Conservation (phyloP, 1,140 invertebrate species). For the Drosophila jambulina region DNA sequence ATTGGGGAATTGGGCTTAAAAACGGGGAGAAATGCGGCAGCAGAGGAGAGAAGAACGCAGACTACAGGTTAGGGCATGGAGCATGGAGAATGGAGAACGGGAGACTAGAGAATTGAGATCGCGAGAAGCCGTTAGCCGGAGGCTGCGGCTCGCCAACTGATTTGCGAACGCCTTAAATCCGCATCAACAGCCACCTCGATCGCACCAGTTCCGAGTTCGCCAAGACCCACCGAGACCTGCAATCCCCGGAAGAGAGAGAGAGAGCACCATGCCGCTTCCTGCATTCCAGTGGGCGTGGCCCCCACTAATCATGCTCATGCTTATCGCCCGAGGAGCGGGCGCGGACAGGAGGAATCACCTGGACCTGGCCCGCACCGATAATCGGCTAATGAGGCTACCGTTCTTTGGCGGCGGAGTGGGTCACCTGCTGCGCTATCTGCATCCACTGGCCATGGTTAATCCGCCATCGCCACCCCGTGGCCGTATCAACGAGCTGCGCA, state of each 20-base stretch:
- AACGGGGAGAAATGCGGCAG: not conserved
- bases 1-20: conserved; percentile 45
- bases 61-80: not conserved
- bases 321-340: not conserved
- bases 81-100: conserved; percentile 6
- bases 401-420: conserved; percentile 76
- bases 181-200: conserved; percentile 24
- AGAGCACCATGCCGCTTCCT: conserved; percentile 1
- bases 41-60: not conserved
- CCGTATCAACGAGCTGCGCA: conserved; percentile 66
- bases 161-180: conserved; percentile 31
- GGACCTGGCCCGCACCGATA: conserved; percentile 31
- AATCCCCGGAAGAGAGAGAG: not conserved
- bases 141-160: conserved; percentile 10
- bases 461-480: conserved; percentile 24
- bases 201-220: conserved; percentile 20
- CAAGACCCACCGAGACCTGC: not conserved
- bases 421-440: conserved; percentile 66
- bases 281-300: not conserved
- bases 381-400: conserved; percentile 35
- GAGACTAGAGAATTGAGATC: conserved; percentile 32
- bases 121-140: conserved; percentile 37
- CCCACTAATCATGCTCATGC: not conserved
- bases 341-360: not conserved
- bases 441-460: conserved; percentile 43